Evolutionary conservation across 2,113 vertebrate species (phyloP).

Genomic region (Rattus rattus): DNA sequence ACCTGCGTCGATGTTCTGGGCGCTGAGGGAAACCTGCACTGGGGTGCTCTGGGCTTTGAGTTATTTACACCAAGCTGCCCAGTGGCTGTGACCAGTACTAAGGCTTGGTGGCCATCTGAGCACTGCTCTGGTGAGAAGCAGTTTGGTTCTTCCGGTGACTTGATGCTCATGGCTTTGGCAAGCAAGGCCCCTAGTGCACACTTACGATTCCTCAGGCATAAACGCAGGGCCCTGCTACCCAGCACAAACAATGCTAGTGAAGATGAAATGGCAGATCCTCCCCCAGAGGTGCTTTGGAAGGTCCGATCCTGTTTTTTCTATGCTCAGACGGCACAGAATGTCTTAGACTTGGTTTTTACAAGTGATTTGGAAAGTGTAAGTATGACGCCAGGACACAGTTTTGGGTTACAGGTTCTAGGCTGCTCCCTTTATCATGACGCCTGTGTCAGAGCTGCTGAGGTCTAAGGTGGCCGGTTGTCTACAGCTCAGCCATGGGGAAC

Average conservation of each 20-base stretch:
- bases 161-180: neutral
- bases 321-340: neutral
- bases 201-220: neutral
- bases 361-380: constrained; percentile 8
- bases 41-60: neutral
- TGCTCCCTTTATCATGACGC: constrained; percentile 3
- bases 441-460: constrained; percentile 2
- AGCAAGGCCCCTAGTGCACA: neutral
- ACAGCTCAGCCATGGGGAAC: neutral
- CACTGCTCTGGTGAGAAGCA: neutral
- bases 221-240: neutral
- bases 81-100: constrained; percentile 20
- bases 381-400: neutral
- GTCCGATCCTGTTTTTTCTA: neutral
- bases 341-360: constrained; percentile 40
- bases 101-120: neutral
- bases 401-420: neutral
- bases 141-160: neutral
- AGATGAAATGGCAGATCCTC: neutral
- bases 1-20: neutral
- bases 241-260: neutral
- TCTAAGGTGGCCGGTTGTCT: neutral
- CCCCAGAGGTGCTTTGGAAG: neutral
- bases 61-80: neutral
- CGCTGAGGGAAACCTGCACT: neutral